Percentiles rank a stretch among this genome's conserved stretches.
Evolutionary conservation across 2,113 vertebrate genomes (phyloP).

Genomic region (Mugil cephalus): DNA sequence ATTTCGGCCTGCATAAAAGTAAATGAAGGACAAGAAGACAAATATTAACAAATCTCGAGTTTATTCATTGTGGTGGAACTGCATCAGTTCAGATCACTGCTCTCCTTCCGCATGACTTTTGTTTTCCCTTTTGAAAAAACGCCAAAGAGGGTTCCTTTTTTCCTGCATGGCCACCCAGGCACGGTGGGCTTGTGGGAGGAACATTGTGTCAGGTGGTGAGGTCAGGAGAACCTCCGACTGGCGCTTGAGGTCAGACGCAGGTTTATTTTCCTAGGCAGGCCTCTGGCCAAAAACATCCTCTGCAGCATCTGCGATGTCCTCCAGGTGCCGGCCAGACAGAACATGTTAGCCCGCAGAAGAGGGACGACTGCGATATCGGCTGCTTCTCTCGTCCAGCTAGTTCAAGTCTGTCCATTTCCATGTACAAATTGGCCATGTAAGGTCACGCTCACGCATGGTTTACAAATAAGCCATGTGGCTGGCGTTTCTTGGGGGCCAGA

Average conservation of each 20-base stretch:
- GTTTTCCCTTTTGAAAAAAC: constrained; percentile 30
- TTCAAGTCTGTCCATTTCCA: constrained; percentile 26
- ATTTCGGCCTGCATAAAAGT: neutral
- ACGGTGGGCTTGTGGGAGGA: constrained; percentile 59
- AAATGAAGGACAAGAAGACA: constrained; percentile 17
- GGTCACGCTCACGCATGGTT: constrained; percentile 35
- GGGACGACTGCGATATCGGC: constrained; percentile 12
- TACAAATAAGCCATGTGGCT: constrained; percentile 1
- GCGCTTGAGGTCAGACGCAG: constrained; percentile 76
- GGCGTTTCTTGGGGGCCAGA: constrained; percentile 21
- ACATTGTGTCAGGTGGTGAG: constrained; percentile 64
- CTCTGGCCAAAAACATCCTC: constrained; percentile 77
- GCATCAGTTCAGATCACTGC: neutral
- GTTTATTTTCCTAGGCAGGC: constrained; percentile 81
- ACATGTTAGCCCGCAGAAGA: constrained; percentile 2
- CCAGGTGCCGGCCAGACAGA: constrained; percentile 76
- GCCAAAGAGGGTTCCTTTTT: constrained; percentile 28
- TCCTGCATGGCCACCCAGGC: constrained; percentile 66
- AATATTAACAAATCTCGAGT: constrained; percentile 13
- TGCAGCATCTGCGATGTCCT: constrained; percentile 34
- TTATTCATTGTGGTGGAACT: constrained; percentile 5
- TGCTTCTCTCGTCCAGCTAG: constrained; percentile 32
- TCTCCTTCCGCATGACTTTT: constrained; percentile 31
- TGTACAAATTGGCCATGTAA: constrained; percentile 43
- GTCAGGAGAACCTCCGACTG: constrained; percentile 56